These are phyloP conservation scores for Parochlus steinenii DNA, from an alignment of 2,888 invertebrate species.

Conservation along the genomic window DNA sequence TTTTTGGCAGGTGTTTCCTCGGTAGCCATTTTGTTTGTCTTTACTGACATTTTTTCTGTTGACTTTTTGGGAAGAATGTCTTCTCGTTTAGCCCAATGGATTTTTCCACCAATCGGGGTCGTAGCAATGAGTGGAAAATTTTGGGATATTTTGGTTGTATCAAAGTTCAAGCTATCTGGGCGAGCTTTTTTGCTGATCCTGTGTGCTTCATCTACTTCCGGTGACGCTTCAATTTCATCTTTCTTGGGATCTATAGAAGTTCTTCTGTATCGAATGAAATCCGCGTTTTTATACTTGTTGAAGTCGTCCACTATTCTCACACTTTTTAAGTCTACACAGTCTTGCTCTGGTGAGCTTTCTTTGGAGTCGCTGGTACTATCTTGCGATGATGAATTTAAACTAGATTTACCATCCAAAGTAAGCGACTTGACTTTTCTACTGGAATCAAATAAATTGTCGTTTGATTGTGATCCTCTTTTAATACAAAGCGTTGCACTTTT, in stretches of 20 bases:
- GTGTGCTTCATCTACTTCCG: background rate
- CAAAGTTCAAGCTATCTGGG: background rate
- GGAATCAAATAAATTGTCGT: slow-evolving; percentile 4
- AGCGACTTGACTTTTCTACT: slow-evolving; percentile 2
- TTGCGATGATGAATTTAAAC: no score
- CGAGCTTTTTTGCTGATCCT: background rate
- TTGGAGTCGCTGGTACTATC: no score
- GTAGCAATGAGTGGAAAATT: slow-evolving; percentile 17
- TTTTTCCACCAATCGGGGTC: slow-evolving; percentile 19
- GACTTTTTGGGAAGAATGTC: slow-evolving; percentile 16
- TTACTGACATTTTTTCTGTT: slow-evolving; percentile 4
- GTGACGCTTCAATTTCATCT: background rate
- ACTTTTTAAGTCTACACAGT: slow-evolving; percentile 15
- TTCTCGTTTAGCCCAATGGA: slow-evolving; percentile 24
- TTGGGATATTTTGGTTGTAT: no score
- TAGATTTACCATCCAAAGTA: slow-evolving; percentile 5
- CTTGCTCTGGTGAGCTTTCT: slow-evolving; percentile 18
- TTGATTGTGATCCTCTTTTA: slow-evolving; percentile 6
- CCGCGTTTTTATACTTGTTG: slow-evolving; percentile 29
- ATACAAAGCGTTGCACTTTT: slow-evolving; percentile 10
- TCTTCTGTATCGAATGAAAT: slow-evolving; percentile 14
- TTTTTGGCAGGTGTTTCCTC: no score
- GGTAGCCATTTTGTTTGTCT: slow-evolving; percentile 8
- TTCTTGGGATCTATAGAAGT: background rate
- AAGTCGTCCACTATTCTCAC: slow-evolving; percentile 27